phyloP scores from a whole-genome alignment of 2,888 invertebrate species.

The Hydropsyche betteni region DNA sequence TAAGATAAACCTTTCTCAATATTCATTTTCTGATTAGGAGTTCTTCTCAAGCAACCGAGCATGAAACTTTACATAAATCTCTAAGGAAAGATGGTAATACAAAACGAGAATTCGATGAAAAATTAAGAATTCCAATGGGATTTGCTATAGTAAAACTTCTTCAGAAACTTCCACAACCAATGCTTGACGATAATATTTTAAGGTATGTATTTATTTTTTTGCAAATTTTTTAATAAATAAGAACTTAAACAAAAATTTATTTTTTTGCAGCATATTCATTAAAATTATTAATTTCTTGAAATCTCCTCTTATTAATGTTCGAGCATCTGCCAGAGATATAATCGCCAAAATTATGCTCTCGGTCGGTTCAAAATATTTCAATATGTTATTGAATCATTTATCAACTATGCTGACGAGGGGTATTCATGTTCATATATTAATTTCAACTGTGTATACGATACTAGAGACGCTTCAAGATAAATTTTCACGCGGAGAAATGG shows the following conservation, averaged over 20 bases:
- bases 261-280: conserved; percentile 75
- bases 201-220: conserved; percentile 68
- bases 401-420: conserved; percentile 83
- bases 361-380: conserved; percentile 84
- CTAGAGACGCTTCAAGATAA: conserved; percentile 75
- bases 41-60: conserved; percentile 74
- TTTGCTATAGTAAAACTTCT: conserved; percentile 91
- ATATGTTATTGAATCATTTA: conserved; percentile 81
- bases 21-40: conserved; percentile 41
- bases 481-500: conserved; percentile 82
- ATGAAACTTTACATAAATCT: conserved; percentile 80
- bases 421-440: conserved; percentile 93
- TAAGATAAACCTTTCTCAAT: conserved; percentile 3
- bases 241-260: conserved; percentile 38
- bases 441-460: conserved; percentile 87
- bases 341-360: conserved; percentile 89
- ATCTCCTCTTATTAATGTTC: conserved; percentile 86
- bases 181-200: conserved; percentile 80
- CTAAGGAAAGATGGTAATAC: conserved; percentile 74
- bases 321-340: conserved; percentile 87
- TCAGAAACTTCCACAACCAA: conserved; percentile 81
- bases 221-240: conserved; percentile 2
- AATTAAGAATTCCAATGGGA: conserved; percentile 90
- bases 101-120: conserved; percentile 89
- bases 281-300: conserved; percentile 91